Conservation (phyloP, 2,797 vertebrate genomes). For the Enteromius treurensis region DNA sequence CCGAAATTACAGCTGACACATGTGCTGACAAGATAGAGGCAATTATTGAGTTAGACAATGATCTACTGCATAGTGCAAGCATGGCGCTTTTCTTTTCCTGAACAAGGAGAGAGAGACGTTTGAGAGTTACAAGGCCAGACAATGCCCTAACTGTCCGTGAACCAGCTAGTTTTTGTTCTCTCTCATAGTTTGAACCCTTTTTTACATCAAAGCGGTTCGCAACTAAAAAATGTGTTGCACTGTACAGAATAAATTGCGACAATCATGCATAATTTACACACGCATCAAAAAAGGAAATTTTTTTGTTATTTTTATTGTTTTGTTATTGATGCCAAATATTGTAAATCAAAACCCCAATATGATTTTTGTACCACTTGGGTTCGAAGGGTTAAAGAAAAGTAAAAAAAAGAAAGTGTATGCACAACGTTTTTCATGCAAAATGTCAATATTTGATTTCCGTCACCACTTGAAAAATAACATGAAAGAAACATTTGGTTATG, state of each 20-base stretch:
- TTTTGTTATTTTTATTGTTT: no score
- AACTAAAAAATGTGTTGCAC: background rate
- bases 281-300: background rate
- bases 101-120: conserved; percentile 19
- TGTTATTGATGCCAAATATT: background rate
- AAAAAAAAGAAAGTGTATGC: background rate
- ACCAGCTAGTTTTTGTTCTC: background rate
- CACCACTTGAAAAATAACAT: background rate
- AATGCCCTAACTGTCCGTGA: background rate
- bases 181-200: background rate
- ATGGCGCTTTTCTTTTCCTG: conserved; percentile 15
- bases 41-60: conserved; percentile 58
- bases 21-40: conserved; percentile 56
- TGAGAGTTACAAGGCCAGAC: background rate
- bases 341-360: background rate
- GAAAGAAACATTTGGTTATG: background rate
- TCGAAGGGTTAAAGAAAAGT: background rate
- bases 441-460: background rate
- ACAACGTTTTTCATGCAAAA: background rate
- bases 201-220: background rate
- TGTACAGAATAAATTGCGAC: background rate
- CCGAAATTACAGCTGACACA: conserved; percentile 59
- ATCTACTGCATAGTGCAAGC: conserved; percentile 46
- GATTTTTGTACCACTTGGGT: background rate
- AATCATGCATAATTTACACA: background rate